These are phyloP conservation scores for Cyphomyrmex costatus DNA, from an alignment of 1,140 invertebrate genomes.

Conservation along the genomic window DNA sequence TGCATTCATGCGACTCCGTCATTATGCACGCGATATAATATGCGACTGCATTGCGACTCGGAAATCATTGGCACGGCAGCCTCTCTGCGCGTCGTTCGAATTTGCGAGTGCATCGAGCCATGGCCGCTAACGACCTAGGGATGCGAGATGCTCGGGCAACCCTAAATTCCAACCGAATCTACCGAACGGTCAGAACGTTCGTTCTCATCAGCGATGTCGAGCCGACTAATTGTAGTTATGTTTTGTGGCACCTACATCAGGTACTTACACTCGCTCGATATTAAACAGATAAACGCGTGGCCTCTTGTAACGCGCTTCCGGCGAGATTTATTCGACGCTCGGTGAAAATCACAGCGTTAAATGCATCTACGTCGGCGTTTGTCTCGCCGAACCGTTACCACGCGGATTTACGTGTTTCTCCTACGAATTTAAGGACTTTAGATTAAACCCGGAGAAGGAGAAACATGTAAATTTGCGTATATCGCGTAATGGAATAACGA, in stretches of 20 bases:
- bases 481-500: slow-evolving; percentile 36
- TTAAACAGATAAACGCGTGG: slow-evolving; percentile 37
- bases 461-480: slow-evolving; percentile 10
- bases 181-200: slow-evolving; percentile 53
- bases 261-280: slow-evolving; percentile 37
- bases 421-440: slow-evolving; percentile 20
- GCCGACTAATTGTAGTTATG: slow-evolving; percentile 64
- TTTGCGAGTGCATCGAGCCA: slow-evolving; percentile 65
- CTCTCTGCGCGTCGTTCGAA: slow-evolving; percentile 67
- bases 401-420: slow-evolving; percentile 3
- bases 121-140: slow-evolving; percentile 34
- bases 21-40: slow-evolving; percentile 76
- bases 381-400: neutral
- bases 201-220: slow-evolving; percentile 64
- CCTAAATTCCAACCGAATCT: slow-evolving; percentile 69
- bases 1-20: slow-evolving; percentile 72
- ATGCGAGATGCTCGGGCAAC: slow-evolving; percentile 27
- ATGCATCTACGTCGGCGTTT: slow-evolving; percentile 37
- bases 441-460: slow-evolving; percentile 3
- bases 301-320: slow-evolving; percentile 41
- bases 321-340: slow-evolving; percentile 57
- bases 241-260: slow-evolving; percentile 17
- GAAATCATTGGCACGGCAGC: slow-evolving; percentile 67
- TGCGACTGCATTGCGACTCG: slow-evolving; percentile 72
- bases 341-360: slow-evolving; percentile 49